Base-by-base conservation (phyloP, 2,113 vertebrate species). In the Carassius gibelio region DNA sequence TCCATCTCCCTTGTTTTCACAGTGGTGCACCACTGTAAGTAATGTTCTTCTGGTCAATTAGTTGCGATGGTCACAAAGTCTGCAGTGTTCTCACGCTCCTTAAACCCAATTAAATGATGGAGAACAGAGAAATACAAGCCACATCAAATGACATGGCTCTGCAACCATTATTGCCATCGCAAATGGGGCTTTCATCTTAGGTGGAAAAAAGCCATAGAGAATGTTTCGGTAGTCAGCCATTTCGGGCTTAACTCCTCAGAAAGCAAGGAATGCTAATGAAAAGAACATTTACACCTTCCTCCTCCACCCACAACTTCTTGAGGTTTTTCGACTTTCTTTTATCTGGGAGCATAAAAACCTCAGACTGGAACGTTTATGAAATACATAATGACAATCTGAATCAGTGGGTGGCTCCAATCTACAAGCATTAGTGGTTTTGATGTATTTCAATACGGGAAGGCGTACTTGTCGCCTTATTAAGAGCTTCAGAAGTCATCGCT, bases 311-410 rank as follows among this genome's bases (percentile, higher is more conserved):
- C 88, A 42, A 36, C 66, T 42, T 48, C 86, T 81, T 75, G 45
- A 74, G 68, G 57, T 62, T 80, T 36, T 64, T 85, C 38, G 34
- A 64, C 82, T 83, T 84, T 84, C 75, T 76, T 84, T 85, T 61
- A 82, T 84, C 57, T 85, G 23, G 86, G 59, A 90, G 91, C 91
- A 92, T 92, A 93, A 93, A 85, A 91, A 91, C 88, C 86, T 92
- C 90, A 10, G 87, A 92, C 90, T 92, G 90, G 90, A 93, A 93
- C 92, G 84, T 93, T 95, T 94, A 92, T 93, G 92, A 93, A 93
- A 95, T 90, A 91, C 90, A 91, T 94, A 93, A 95, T 93, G 93
- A 89, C 90, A 90, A 88, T 92, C 90, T 93, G 91, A 95, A 93
- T 93, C 92, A 91, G 93, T 94, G 92, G 94, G 92, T 82, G 91